Base-by-base conservation (phyloP, 2,113 vertebrate species). In the Syngnathus typhle region DNA sequence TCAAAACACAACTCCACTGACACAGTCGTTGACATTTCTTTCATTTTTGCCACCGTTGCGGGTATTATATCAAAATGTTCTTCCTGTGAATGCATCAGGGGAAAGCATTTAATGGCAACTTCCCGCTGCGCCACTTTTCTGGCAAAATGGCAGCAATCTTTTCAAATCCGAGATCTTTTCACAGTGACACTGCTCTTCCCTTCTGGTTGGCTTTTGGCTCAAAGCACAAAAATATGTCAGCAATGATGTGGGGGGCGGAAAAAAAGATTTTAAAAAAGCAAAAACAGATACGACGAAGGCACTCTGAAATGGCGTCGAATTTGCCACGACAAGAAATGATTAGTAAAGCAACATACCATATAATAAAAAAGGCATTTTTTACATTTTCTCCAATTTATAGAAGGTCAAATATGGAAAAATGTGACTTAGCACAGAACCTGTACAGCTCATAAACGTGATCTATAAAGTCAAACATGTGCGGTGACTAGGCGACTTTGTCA, bases 141-240 rank as follows among this genome's bases (percentile, higher is more conserved):
- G 37, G 47, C 78, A 72, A 75, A 71, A 80, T 73, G 78, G 70
- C 47, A 1, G 49, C 60, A 61, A 61, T 61, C n/a, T 44, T 62
- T 62, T 62, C 60, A 44, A 44, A 15, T 13, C 3, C 11, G 38
- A 43, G n/a, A 62, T n/a, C 6, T 44, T 62, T 62, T 13, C 5
- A 44, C 12, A 13, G 15, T 19, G 6, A 44, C 21, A 27, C 41
- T 6, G 60, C 38, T 44, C 1, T 16, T 21, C 7, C 44, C 60
- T 15, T 44, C 13, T 4, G 9, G 3, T 15, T 36, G 32, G 13
- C 55, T 32, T 32, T 36, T 36, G 55, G 13, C 27, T 58, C 7
- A 32, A 2, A 58, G 11, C 23, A 32, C 13, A 36, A 58, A 58
- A 58, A 36, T 36, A 18, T 58, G 55, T 55, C 54, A 12, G 23